A percentile compares a stretch with the other conserved stretches of the same genome.
Evolutionary conservation across 2,888 invertebrate species (phyloP).

Genomic region (Drosophila hawaiiensis): DNA sequence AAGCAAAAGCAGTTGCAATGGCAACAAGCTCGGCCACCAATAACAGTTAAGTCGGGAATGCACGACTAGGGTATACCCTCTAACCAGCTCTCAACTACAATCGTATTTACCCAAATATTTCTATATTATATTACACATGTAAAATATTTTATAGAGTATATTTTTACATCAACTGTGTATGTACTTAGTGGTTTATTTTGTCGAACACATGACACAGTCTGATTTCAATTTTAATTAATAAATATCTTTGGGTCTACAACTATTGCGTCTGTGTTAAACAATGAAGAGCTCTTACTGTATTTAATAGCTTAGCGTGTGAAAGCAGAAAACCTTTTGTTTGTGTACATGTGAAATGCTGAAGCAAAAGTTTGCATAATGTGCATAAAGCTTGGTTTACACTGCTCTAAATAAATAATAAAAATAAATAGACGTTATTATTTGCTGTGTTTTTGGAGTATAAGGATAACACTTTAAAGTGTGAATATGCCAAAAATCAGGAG

Average conservation of each 20-base stretch:
- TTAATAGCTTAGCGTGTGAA: neutral
- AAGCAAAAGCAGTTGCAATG: conserved; percentile 32
- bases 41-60: neutral
- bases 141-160: too few species aligned
- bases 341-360: neutral
- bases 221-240: neutral
- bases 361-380: neutral
- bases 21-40: conserved; percentile 36
- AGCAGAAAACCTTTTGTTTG: neutral
- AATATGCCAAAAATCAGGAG: neutral
- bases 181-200: too few species aligned
- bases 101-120: neutral
- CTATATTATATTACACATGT: too few species aligned
- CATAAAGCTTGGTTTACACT: neutral
- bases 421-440: neutral
- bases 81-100: neutral
- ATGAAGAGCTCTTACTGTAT: neutral
- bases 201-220: neutral
- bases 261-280: neutral
- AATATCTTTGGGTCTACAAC: neutral
- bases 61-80: neutral
- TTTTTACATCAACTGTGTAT: too few species aligned
- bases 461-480: neutral
- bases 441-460: neutral
- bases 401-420: neutral